Evolutionary conservation across 2,888 invertebrate species (phyloP), one percentile per base, ranked within the genome.

Genomic region (Masnerella sp.): DNA sequence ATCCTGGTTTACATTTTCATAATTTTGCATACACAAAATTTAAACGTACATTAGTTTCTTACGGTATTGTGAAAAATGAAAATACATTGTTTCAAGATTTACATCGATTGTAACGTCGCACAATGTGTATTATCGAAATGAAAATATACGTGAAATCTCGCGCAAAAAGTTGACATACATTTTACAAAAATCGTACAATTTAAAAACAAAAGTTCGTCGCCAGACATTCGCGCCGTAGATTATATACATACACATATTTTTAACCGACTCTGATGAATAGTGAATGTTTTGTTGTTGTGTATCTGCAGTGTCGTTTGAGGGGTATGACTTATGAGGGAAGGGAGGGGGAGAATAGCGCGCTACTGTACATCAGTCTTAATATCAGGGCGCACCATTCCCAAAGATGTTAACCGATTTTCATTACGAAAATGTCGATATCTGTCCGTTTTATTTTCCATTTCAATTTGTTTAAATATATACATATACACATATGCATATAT

Each of bases 331-430:
- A 78, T 49, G 75, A 77, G 38, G 58, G 32, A 8, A 20, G 40
- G 40, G 49, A 20, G 45, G 79, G 74, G 76, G 84, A 85, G 86
- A 86, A 86, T 84, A 87, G 87, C 86, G 86, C 87, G 86, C 87
- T 79, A 86, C 87, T 87, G 86, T 87, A 87, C 87, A 87, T 87
- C 87, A 87, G 87, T 87, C 87, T 87, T 86, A 85, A 87, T 84
- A 87, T 86, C 87, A 87, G 87, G 87, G 86, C 87, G 87, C 86
- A 87, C 86, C 85, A 86, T 87, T 86, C 84, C 85, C 86, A 75
- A 77, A 77, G 80, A 81, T 81, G 79, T 81, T 81, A 49, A 75
- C 76, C 75, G 74, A 75, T 76, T 78, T 77, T 80, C 68, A 42
- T 18, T 11, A 58, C 43, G 38, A 72, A 67, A 69, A 74, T 73